These are phyloP conservation scores for Mugil cephalus DNA, from an alignment of 2,113 vertebrate genomes.

Conservation along the genomic window DNA sequence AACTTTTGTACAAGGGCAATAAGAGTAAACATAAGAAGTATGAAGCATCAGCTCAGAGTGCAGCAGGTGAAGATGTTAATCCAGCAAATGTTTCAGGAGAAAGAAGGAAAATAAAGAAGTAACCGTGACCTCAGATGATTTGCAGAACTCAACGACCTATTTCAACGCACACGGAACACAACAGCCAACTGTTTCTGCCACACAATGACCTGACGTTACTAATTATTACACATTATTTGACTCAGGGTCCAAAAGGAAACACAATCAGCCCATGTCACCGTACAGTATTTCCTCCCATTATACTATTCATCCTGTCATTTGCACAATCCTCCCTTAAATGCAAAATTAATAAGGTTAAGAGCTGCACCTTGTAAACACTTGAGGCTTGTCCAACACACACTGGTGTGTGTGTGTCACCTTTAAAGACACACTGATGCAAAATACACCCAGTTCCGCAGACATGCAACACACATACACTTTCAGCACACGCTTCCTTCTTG, in stretches of 20 bases:
- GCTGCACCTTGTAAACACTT: neutral
- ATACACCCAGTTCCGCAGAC: neutral
- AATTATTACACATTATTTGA: neutral
- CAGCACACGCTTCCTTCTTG: conserved; percentile 12
- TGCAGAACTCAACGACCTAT: neutral
- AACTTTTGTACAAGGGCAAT: too few relatives aligned
- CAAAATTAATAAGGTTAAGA: neutral
- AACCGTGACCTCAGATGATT: neutral
- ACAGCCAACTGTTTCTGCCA: neutral
- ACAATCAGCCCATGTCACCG: neutral
- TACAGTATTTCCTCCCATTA: neutral
- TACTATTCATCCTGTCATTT: neutral
- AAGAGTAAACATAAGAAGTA: too few relatives aligned
- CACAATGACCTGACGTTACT: conserved; percentile 3
- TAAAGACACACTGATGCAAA: neutral
- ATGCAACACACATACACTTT: conserved; percentile 10
- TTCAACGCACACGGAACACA: conserved; percentile 7
- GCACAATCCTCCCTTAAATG: neutral
- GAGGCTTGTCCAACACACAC: neutral
- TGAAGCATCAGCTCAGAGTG: too few relatives aligned
- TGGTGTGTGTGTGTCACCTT: neutral
- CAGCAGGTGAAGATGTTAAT: too few relatives aligned
- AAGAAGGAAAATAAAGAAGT: neutral
- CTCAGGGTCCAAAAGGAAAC: neutral
- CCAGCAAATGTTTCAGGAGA: too few relatives aligned